phyloP scores from a whole-genome alignment of 1,140 invertebrate genomes.

The Pseudobourletiella spinata region DNA sequence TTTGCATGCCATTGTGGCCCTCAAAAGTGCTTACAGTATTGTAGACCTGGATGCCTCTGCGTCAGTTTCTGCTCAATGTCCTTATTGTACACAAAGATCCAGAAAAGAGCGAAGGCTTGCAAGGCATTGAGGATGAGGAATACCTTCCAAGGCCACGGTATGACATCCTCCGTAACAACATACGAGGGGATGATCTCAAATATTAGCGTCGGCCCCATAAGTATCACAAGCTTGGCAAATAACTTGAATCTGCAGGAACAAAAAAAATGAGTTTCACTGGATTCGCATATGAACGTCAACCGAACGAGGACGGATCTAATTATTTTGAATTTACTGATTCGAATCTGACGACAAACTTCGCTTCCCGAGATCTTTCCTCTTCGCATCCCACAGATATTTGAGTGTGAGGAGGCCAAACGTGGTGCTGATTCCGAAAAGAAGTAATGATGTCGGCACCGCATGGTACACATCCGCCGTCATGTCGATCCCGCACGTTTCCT shows the following conservation, averaged over 20 bases:
- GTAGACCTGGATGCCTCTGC: slow-evolving; percentile 4
- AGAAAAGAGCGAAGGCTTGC: slow-evolving; percentile 21
- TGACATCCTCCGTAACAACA: neutral
- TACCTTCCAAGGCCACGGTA: slow-evolving; percentile 15
- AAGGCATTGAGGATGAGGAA: slow-evolving; percentile 15
- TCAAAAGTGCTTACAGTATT: slow-evolving; percentile 1
- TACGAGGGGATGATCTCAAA: slow-evolving; percentile 12
- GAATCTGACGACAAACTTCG: neutral
- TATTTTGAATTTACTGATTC: neutral
- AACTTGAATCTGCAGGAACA: neutral
- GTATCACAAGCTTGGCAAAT: slow-evolving; percentile 16
- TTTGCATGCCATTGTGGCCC: neutral
- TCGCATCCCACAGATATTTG: neutral
- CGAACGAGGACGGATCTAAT: neutral
- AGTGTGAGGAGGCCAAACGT: neutral
- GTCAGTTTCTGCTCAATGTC: slow-evolving; percentile 6
- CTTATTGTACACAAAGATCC: slow-evolving; percentile 24
- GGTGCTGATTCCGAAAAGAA: neutral
- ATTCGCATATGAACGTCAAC: neutral
- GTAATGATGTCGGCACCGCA: neutral
- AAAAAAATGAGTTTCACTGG: neutral
- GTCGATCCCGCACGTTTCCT: neutral
- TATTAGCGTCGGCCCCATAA: slow-evolving; percentile 16
- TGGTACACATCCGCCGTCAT: neutral
- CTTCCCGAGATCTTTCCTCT: neutral